Evolutionary conservation across 2,888 invertebrate genomes (phyloP).

Genomic region (Mesochorus sp.): DNA sequence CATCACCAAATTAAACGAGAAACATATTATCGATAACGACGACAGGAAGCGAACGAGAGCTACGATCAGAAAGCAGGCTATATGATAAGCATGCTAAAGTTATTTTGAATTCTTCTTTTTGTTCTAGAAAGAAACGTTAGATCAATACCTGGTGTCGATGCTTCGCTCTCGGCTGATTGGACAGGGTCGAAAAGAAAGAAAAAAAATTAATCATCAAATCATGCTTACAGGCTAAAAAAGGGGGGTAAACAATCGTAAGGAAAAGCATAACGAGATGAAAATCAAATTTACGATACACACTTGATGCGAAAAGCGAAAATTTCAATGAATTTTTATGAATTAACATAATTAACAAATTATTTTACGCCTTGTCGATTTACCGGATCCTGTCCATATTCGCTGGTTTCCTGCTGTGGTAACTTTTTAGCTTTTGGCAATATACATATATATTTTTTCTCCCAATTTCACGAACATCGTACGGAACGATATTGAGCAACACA

Average conservation of each 20-base stretch:
- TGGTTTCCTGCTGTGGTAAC: too few relatives aligned
- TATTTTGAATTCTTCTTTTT: neutral
- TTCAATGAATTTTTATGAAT: too few relatives aligned
- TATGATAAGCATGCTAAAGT: conserved; percentile 34
- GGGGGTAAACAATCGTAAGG: conserved; percentile 59
- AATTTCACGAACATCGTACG: neutral
- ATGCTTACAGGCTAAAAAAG: conserved; percentile 66
- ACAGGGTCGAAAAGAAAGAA: conserved; percentile 74
- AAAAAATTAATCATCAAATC: conserved; percentile 72
- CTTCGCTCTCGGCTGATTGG: conserved; percentile 78
- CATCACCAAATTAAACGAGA: conserved; percentile 33
- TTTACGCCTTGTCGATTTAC: too few relatives aligned
- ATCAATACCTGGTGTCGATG: conserved; percentile 78
- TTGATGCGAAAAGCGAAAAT: neutral
- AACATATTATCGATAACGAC: conserved; percentile 19
- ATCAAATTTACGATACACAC: conserved; percentile 1
- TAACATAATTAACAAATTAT: too few relatives aligned
- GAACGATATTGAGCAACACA: neutral
- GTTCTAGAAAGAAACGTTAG: conserved; percentile 56
- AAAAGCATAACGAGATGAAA: conserved; percentile 36
- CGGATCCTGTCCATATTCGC: too few relatives aligned
- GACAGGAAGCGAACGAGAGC: conserved; percentile 30
- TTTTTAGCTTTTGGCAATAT: neutral
- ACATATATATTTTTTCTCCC: neutral
- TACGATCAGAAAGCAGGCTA: conserved; percentile 16